Evolutionary conservation across 2,888 invertebrate species (phyloP), one percentile per base, ranked within the genome.

Genomic region (Synergus japonicus): DNA sequence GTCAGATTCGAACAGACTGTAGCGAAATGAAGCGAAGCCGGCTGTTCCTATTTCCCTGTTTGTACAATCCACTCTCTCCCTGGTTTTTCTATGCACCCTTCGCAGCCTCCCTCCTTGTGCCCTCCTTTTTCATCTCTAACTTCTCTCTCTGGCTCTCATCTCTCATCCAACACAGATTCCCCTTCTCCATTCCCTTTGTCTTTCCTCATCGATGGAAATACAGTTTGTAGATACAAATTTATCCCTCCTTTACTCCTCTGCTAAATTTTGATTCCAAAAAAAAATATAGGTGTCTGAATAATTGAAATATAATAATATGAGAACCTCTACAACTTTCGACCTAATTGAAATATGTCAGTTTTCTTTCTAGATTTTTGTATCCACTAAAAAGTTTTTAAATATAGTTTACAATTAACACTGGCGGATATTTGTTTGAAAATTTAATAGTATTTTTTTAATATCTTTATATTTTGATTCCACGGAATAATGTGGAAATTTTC

Each of bases 11-110:
- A 84, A 83, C 87, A 87, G 83, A 86, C 86, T 87, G 88, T 87
- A 83, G 81, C 88, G 85, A 87, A 89, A 87, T 81, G 85, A 83
- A 79, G 82, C 83, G 76, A 79, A 44, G 85, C 85, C 84, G 85
- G 85, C 84, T 85, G 85, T 76, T 83, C 82, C 84, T 83, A 83
- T 87, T 88, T 89, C 87, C 89, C 87, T 89, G 86, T 89, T 89
- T 89, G 86, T 87, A 88, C 88, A 88, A 89, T 88, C 87, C 83
- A 84, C 85, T 81, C 83, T 82, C 83, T 76, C 80, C 80, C 78
- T 73, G 64, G 79, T 79, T 78, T 78, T 78, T 80, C 79, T 46
- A 63, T 79, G 78, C 82, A 67, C 67, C 78, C 67, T 67, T 66
- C 67, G 69, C 60, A 78, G 78, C 80, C 77, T 77, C 76, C 76